Conservation (phyloP, 1,140 invertebrate species). For the Leguminivora glycinivorella region DNA sequence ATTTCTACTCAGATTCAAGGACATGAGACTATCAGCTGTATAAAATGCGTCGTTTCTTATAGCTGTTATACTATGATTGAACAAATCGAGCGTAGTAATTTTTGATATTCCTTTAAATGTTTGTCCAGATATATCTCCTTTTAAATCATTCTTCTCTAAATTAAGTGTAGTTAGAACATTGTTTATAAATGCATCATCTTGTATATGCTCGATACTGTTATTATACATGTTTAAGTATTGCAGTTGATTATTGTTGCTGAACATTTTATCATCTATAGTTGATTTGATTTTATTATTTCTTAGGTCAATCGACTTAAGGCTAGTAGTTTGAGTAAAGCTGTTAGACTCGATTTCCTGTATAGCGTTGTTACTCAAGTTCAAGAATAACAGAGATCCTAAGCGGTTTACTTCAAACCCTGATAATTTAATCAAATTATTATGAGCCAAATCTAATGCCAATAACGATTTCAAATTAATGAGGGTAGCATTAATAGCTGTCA, state of each 20-base stretch:
- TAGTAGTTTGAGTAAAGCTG: constrained; percentile 45
- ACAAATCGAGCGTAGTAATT: constrained; percentile 47
- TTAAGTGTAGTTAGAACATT: constrained; percentile 41
- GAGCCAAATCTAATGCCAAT: constrained; percentile 47
- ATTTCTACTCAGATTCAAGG: constrained; percentile 57
- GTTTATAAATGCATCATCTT: constrained; percentile 43
- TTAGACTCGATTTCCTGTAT: constrained; percentile 41
- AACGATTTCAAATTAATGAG: constrained; percentile 37
- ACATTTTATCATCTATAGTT: constrained; percentile 42
- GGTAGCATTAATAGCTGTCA: constrained; percentile 41
- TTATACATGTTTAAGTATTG: constrained; percentile 43
- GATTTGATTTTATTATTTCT: constrained; percentile 47
- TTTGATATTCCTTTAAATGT: constrained; percentile 52
- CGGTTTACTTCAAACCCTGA: constrained; percentile 41
- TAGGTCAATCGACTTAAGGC: constrained; percentile 42
- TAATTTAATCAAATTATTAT: constrained; percentile 47
- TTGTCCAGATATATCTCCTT: constrained; percentile 39
- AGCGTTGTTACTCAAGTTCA: constrained; percentile 55
- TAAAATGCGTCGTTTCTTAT: constrained; percentile 51
- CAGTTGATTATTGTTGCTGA: constrained; percentile 40
- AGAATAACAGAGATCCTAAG: constrained; percentile 37
- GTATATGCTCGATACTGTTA: constrained; percentile 43
- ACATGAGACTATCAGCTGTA: constrained; percentile 38
- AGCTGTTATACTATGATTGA: constrained; percentile 47
- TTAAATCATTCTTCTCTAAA: constrained; percentile 47